Evolutionary conservation across 1,140 invertebrate genomes (phyloP), one percentile per base, ranked within the genome.

Genomic region (Philopotamus ludificatus): DNA sequence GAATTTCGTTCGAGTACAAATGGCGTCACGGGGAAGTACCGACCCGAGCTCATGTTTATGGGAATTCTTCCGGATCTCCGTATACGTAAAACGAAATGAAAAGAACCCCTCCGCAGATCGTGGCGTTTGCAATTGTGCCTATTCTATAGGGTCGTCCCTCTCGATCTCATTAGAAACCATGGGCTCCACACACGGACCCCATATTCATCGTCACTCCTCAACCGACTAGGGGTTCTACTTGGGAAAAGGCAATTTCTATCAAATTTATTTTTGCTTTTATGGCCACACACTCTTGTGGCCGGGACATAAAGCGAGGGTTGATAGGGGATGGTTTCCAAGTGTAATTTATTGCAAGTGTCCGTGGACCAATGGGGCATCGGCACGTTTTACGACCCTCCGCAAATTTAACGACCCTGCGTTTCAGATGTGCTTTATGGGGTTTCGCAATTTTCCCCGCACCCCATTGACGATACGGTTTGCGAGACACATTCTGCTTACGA

Each of bases 251-350:
- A 60, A 60, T 60, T 60, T 60, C 41, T 60, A 23, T 25, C n/a
- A 34, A 53, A 60, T 66, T 67, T 67, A 67, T 67, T 62, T 67
- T 60, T 59, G 28, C 20, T 51, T 59, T 63, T 63, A 63, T 26
- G 15, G 42, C 26, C 12, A 22, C 18, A 23, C n/a, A 21, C 54
- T 28, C 47, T 53, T 55, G 39, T 18, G 57, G 42, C 16, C 21
- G 62, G 18, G 62, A 26, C 21, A 53, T 63, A 34, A 42, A 63
- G 41, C 23, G 15, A 4, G 26, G 20, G 61, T 66, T 66, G 39
- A 66, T 62, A 39, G 65, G 53, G 65, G 59, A 55, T 51, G 53
- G 47, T 51, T 67, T 63, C 60, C 58, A 53, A 57, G 65, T 59
- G 65, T 67, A 63, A 61, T 63, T 62, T 67, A 57, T 34, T 50